These are phyloP conservation scores for Anodontia alba DNA, from an alignment of 2,888 invertebrate genomes.

Conservation along the genomic window DNA sequence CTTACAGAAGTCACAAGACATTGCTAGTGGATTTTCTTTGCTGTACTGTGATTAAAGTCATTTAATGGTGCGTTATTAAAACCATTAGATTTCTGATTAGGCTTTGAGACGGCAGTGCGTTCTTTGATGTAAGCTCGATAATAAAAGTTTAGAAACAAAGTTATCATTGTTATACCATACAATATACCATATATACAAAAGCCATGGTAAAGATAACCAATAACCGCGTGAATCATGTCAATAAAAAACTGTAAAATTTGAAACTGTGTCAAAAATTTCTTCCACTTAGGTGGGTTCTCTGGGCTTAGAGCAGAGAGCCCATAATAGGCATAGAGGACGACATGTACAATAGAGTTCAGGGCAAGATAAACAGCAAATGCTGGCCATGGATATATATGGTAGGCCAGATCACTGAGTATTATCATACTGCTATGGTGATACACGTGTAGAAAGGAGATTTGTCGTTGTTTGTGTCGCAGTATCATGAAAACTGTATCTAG, in stretches of 20 bases:
- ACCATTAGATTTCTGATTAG: no score
- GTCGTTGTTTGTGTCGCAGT: constrained; percentile 79
- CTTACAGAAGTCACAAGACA: no score
- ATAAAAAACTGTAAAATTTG: constrained; percentile 82
- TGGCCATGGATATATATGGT: constrained; percentile 78
- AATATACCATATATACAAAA: constrained; percentile 83
- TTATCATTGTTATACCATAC: constrained; percentile 80
- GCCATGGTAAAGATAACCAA: constrained; percentile 80
- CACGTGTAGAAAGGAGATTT: constrained; percentile 83
- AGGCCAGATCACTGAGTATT: constrained; percentile 79
- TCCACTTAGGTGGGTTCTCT: constrained; percentile 78
- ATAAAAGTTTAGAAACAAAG: constrained; percentile 82
- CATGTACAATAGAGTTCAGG: constrained; percentile 82
- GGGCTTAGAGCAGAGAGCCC: constrained; percentile 76
- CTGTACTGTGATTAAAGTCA: no score
- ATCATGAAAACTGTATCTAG: constrained; percentile 84
- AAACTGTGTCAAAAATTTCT: constrained; percentile 80
- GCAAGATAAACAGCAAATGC: constrained; percentile 77
- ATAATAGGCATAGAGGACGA: constrained; percentile 82
- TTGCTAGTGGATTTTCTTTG: no score
- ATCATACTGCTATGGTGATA: constrained; percentile 84
- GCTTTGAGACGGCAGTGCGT: constrained; percentile 5
- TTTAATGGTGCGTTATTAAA: no score
- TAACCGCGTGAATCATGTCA: constrained; percentile 73
- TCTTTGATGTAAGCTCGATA: constrained; percentile 74